Conservation (phyloP, 2,113 vertebrate species). For the Pygoscelis adeliae region DNA sequence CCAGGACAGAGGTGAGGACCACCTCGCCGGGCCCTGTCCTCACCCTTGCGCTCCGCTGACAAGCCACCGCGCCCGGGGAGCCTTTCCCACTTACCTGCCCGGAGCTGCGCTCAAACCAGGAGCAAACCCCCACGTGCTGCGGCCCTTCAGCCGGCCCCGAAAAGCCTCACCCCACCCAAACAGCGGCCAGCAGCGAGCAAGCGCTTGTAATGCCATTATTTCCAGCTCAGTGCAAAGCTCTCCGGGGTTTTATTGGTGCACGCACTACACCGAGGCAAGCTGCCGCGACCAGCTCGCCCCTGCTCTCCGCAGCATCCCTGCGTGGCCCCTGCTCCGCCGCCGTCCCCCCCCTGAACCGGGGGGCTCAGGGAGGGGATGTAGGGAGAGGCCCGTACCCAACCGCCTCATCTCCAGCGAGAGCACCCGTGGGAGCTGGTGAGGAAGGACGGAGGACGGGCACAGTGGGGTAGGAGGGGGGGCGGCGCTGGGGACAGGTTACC, state of each 20-base stretch:
- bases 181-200: not conserved
- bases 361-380: not conserved
- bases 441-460: not conserved
- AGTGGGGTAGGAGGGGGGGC: not conserved
- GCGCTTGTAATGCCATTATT: constrained; percentile 29
- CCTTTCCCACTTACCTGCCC: not conserved
- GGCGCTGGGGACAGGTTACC: no score
- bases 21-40: not conserved
- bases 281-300: not conserved
- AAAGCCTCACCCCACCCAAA: not conserved
- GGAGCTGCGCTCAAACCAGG: not conserved
- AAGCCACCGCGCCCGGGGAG: fast-evolving
- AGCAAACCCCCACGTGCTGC: not conserved
- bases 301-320: not conserved
- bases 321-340: fast-evolving
- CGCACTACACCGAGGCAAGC: not conserved
- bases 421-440: not conserved
- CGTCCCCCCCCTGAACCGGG: not conserved
- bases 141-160: not conserved
- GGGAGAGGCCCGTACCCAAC: not conserved
- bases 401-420: not conserved
- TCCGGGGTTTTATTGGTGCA: not conserved
- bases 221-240: constrained; percentile 24
- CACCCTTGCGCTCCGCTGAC: not conserved
- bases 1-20: not conserved